Evolutionary conservation across 64 coral and sea anemone genomes (phyloP).

Genomic region (Montipora efflorescens): DNA sequence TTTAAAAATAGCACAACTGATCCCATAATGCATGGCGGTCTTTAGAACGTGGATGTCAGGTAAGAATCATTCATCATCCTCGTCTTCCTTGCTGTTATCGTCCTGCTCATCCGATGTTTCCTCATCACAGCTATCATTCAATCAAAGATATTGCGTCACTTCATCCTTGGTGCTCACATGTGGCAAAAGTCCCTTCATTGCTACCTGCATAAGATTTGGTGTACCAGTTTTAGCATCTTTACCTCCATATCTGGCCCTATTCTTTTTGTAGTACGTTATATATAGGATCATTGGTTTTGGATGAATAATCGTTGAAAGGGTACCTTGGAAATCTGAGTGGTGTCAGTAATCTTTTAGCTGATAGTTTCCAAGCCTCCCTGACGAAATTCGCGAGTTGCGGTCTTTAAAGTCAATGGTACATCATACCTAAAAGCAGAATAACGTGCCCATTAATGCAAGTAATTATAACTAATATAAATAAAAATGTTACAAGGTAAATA

Average conservation of each 20-base stretch:
- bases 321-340: conserved; percentile 46
- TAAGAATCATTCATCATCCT: conserved; percentile 58
- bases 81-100: too few relatives aligned
- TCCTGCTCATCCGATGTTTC: too few relatives aligned
- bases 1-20: conserved; percentile 50
- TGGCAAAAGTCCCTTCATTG: not conserved
- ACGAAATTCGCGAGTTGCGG: conserved; percentile 21
- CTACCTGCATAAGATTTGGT: not conserved
- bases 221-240: conserved; percentile 13
- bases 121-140: too few relatives aligned
- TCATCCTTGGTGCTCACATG: conserved; percentile 22
- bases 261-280: not conserved
- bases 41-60: conserved; percentile 32
- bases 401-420: conserved; percentile 56
- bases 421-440: conserved; percentile 57
- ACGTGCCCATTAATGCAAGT: conserved; percentile 45
- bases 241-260: not conserved
- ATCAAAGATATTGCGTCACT: not conserved
- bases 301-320: conserved; percentile 1
- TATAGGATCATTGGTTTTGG: not conserved
- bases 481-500: conserved; percentile 21
- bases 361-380: conserved; percentile 37
- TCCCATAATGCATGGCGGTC: not conserved
- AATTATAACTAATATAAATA: conserved; percentile 45
- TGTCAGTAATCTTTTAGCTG: conserved; percentile 54